Evolutionary conservation across 2,113 vertebrate genomes (phyloP).

Genomic region (Bombycilla garrulus): DNA sequence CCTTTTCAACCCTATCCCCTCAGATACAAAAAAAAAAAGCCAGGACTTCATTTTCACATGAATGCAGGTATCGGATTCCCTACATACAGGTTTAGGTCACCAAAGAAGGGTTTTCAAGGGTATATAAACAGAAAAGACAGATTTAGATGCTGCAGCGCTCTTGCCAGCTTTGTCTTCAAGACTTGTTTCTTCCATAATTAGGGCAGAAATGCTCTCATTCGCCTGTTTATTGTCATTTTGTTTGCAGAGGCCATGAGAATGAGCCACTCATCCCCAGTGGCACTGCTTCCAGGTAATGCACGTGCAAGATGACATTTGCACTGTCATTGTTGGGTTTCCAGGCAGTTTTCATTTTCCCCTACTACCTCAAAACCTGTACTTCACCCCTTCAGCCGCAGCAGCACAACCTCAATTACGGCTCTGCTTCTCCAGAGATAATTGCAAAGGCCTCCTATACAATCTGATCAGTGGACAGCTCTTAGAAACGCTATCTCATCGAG

Average conservation of each 20-base stretch:
- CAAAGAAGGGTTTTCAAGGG: background rate
- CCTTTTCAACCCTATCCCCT: background rate
- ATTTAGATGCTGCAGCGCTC: background rate
- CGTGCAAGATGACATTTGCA: background rate
- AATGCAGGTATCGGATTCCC: background rate
- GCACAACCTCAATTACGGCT: background rate
- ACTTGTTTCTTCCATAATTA: background rate
- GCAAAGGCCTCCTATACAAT: background rate
- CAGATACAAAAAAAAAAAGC: background rate
- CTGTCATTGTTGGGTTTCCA: background rate
- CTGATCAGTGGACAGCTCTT: background rate
- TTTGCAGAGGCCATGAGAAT: background rate
- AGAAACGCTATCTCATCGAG: background rate
- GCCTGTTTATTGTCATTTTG: accelerated
- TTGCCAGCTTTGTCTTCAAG: background rate
- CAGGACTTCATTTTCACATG: background rate
- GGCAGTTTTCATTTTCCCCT: background rate
- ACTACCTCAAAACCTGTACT: background rate
- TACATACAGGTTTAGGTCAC: background rate
- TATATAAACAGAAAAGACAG: background rate
- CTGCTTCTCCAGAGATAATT: background rate
- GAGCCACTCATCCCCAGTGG: background rate
- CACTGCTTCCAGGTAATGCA: background rate
- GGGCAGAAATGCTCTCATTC: background rate
- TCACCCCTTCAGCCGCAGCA: background rate